Evolutionary conservation across 2,888 invertebrate genomes (phyloP).

Genomic region (Phortica magna): DNA sequence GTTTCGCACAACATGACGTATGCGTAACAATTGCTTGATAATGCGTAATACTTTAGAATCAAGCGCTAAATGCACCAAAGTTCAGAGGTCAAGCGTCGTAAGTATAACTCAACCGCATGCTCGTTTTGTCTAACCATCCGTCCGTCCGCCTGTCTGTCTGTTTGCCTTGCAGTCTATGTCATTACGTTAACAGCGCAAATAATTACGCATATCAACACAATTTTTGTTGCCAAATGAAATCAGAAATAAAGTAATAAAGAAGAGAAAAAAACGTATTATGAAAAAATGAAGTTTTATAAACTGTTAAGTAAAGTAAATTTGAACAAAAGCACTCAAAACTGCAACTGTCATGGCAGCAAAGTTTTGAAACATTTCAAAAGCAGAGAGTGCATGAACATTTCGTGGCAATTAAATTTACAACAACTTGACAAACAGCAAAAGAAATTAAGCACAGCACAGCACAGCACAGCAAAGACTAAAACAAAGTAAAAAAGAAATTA

Average conservation of each 20-base stretch:
- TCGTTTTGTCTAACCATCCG: neutral
- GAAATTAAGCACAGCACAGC: conserved; percentile 52
- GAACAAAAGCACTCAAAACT: conserved; percentile 14
- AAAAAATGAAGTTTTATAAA: neutral
- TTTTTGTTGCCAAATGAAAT: neutral
- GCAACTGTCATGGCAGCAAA: conserved; percentile 54
- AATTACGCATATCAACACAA: neutral
- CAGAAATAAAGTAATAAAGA: neutral
- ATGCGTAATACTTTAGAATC: neutral
- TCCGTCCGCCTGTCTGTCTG: conserved; percentile 9
- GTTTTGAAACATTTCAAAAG: conserved; percentile 46
- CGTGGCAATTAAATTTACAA: conserved; percentile 65
- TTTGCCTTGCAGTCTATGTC: neutral
- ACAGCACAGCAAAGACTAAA: conserved; percentile 54
- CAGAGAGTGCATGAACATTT: conserved; percentile 61
- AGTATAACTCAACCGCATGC: neutral
- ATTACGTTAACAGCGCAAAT: neutral
- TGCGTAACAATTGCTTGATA: conserved; percentile 8
- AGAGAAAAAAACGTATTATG: neutral
- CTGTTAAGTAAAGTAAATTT: neutral
- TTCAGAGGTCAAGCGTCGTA: conserved; percentile 12
- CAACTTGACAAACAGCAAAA: conserved; percentile 15
- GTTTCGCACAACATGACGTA: neutral
- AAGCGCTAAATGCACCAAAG: neutral
- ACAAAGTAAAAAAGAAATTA: conserved; percentile 6